These are phyloP conservation scores for Petrophora chlorosata DNA, from an alignment of 2,888 invertebrate genomes.

Conservation along the genomic window DNA sequence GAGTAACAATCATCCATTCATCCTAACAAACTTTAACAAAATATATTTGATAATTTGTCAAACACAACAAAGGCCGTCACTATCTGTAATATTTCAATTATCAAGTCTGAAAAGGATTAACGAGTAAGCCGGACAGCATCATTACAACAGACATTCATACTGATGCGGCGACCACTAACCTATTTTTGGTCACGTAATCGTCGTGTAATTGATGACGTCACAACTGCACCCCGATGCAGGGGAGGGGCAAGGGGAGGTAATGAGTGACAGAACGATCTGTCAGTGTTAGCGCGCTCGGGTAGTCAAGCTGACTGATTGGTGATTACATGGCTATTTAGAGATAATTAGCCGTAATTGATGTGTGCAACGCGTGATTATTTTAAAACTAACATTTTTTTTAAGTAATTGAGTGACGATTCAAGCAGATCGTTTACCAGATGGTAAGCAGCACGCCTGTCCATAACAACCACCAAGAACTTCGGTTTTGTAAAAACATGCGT, in stretches of 20 bases:
- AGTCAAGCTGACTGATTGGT: slow-evolving; percentile 23
- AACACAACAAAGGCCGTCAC: too few relatives aligned
- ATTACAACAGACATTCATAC: slow-evolving; percentile 30
- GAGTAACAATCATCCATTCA: too few relatives aligned
- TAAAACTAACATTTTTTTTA: too few relatives aligned
- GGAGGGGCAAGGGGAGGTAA: slow-evolving; percentile 26
- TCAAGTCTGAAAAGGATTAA: neutral
- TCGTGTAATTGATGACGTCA: slow-evolving; percentile 60
- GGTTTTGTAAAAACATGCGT: too few relatives aligned
- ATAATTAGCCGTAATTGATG: slow-evolving; percentile 3
- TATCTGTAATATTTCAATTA: neutral
- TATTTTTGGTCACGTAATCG: slow-evolving; percentile 44
- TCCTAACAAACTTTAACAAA: neutral
- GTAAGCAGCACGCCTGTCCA: too few relatives aligned
- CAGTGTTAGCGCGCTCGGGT: slow-evolving; percentile 29
- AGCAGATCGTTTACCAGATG: too few relatives aligned
- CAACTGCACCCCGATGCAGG: slow-evolving; percentile 48
- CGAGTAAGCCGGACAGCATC: neutral
- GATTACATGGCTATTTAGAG: slow-evolving; percentile 23
- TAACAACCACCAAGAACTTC: too few relatives aligned
- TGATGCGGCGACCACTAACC: slow-evolving; percentile 44
- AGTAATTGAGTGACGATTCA: too few relatives aligned
- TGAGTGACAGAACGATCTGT: slow-evolving; percentile 45
- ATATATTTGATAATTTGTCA: too few relatives aligned
- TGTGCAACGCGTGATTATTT: too few relatives aligned